Evolutionary conservation across 1,140 invertebrate species (phyloP).

Genomic region (Rhizoglyphus robini): DNA sequence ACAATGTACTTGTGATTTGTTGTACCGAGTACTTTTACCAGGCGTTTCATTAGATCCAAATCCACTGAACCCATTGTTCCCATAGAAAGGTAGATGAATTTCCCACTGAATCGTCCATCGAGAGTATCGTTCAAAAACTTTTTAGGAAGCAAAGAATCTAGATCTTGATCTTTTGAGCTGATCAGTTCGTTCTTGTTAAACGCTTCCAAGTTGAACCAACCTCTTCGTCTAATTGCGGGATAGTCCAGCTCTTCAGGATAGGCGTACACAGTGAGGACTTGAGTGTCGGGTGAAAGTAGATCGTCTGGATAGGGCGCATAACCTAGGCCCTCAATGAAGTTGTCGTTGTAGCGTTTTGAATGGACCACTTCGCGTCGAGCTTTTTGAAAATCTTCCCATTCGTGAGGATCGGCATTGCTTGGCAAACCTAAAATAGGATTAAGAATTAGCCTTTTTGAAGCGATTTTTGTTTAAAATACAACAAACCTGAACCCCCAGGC

Average conservation of each 20-base stretch:
- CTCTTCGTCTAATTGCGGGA: background rate
- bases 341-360: background rate
- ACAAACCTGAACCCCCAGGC: background rate
- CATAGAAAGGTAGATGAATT: conserved; percentile 20
- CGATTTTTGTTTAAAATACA: no score
- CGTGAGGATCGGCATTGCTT: background rate
- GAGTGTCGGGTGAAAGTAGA: background rate
- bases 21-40: background rate
- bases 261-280: conserved; percentile 3
- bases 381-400: background rate
- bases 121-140: no score
- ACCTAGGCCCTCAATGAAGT: background rate
- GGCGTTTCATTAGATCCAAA: conserved; percentile 18
- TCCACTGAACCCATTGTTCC: conserved; percentile 25
- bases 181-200: background rate
- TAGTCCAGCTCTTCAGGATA: conserved; percentile 19
- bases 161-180: no score
- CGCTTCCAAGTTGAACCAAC: conserved; percentile 10
- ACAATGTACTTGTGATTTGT: conserved; percentile 12
- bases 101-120: background rate
- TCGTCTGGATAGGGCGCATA: background rate
- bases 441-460: background rate
- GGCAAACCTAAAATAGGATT: background rate
- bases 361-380: background rate
- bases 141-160: background rate